Base-by-base conservation (phyloP, 2,113 vertebrate genomes). In the Nesoenas mayeri region DNA sequence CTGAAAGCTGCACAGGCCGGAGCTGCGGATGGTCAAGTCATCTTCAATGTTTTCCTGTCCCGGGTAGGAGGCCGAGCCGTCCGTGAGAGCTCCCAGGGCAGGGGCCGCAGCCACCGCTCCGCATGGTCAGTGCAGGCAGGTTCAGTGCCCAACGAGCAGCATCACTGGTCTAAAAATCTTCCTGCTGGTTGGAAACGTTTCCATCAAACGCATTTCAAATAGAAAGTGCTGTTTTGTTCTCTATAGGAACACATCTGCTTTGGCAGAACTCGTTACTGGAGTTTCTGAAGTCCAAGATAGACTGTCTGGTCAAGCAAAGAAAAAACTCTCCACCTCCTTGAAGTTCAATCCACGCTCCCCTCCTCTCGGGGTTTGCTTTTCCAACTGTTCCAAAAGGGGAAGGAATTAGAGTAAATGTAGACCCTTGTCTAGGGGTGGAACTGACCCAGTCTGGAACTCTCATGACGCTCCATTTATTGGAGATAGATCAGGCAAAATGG, bases 101-200 rank as follows among this genome's bases (percentile, higher is more conserved):
- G 85, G 74, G n/a, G 21, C 47, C 60, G 60, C 84, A 71, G 91
- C 93, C 32, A 4, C 89, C 78, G 38, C 69, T 87, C 86, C 91
- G 11, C 67, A 0, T 9, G 56, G 91, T 74, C 91, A 92, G 84
- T 89, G 89, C 91, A 79, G 84, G 95, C 83, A 71, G 53, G 78
- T 25, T 36, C 11, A 93, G 32, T 28, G 91, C 77, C 91, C 3
- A 8, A 18, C 12, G 61, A 92, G 95, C 96, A 95, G 95, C 83
- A 69, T 75, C 89, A 81, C 91, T 81, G 95, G 60, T 91, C 65
- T 89, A 9, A 40, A 44, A 67, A 16, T 18, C 54, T 88, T 32
- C 32, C 89, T 92, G 96, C 93, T 93, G 89, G 73, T 36, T 88
- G 91, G 92, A 92, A 91, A 84, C 29, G 73, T 79, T 71, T 91